Evolutionary conservation across 53 echinoderm and acorn worm genomes (phyloP), one percentile per base, ranked within the genome.

Genomic region (Patiria pectinifera): DNA sequence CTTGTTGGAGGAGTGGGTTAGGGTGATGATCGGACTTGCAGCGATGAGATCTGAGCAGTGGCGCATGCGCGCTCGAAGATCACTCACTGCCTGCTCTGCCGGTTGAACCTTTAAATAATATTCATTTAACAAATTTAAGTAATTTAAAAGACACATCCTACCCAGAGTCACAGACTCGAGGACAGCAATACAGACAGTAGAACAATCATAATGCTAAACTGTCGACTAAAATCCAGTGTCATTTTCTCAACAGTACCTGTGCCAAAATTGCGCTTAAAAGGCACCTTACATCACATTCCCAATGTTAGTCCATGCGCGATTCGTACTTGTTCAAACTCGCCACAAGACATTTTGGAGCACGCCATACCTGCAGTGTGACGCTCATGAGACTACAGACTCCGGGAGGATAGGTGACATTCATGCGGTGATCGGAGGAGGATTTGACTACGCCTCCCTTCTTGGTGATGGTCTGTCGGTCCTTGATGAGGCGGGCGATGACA

Each of bases 361-460:
- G 66, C 49, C 84, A 2, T 69, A 98, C 98, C 96, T 95, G 87
- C n/a, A 98, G 82, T 16, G 95, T 90, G 26, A 96, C 95, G 66
- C 94, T 98, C 83, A 96, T 95, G 3, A 98, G 95, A 43, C 93
- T 94, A 24, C 96, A 96, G 5, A 92, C 92, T 26, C 95, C 96
- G 15, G 92, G 78, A 0, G 98, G 96, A 58, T 96, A 95, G 44
- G 88, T 86, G 48, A 98, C 80, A n/a, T 93, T 89, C 23, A 98
- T 93, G 19, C 98, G 93, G 76, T 87, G 75, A 21, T 98, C 98
- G 3, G 91, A 92, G 45, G 96, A 94, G 2, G 98, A 95, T 62
- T 98, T 98, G 79, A 98, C n/a, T 2, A 91, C 85, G 16, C 96
- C 98, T 18, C 98, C 98, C 74, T 98, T 98, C 94, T 96, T 98